A percentile compares a stretch with the other conserved stretches of the same genome.
Evolutionary conservation across 2,888 invertebrate genomes (phyloP).

Genomic region (Strigamia crassipes): DNA sequence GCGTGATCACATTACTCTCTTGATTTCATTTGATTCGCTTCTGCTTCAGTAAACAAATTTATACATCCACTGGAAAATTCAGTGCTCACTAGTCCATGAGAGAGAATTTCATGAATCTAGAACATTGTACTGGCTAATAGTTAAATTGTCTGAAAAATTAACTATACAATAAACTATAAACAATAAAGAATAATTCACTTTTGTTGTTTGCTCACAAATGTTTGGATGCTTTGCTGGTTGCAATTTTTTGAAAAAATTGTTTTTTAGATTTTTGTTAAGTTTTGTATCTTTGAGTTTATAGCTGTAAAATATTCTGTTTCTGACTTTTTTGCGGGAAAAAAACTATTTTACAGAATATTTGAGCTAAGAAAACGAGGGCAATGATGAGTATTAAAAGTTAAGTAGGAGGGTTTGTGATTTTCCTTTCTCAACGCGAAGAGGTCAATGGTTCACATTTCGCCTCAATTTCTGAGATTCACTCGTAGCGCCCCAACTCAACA

Average conservation of each 20-base stretch:
- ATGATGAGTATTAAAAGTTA: constrained; percentile 19
- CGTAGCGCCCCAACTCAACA: constrained; percentile 18
- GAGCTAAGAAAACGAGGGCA: constrained; percentile 3
- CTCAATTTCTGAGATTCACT: constrained; percentile 36
- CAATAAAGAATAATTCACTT: constrained; percentile 22
- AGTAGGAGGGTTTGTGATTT: constrained; percentile 19
- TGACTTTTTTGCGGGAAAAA: background rate
- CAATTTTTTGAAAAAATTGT: background rate
- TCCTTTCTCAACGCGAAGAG: constrained; percentile 18
- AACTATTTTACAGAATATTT: background rate
- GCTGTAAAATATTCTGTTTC: background rate
- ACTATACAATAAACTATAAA: constrained; percentile 6
- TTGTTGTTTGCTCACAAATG: background rate
- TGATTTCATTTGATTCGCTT: constrained; percentile 26
- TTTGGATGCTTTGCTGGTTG: background rate
- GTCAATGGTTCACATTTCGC: constrained; percentile 34
- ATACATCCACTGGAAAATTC: background rate
- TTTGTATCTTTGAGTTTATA: background rate
- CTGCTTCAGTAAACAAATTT: constrained; percentile 2
- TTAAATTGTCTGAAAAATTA: constrained; percentile 11
- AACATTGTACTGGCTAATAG: constrained; percentile 17
- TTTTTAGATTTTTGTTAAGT: background rate
- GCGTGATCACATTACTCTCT: constrained; percentile 32
- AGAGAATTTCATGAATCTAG: constrained; percentile 28
- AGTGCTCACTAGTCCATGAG: constrained; percentile 26